Base-by-base conservation (phyloP, 2,888 invertebrate genomes). In the Aporophyla lueneburgensis region DNA sequence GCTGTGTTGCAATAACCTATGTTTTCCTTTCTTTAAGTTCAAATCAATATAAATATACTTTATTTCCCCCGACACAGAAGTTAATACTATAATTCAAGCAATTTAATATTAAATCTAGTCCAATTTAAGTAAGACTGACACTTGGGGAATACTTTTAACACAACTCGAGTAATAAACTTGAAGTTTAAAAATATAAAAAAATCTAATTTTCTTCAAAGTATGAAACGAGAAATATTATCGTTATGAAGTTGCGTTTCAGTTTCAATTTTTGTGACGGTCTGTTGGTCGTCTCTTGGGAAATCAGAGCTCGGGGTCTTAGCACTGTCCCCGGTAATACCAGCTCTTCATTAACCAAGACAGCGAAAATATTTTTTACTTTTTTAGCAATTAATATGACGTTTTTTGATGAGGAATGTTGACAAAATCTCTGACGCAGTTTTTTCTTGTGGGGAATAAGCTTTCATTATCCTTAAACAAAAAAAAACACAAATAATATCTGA, bases 191-290 rank as follows among this genome's bases (percentile, higher is more conserved):
- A 72, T 19, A 68, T 51, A 43, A 71, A 81, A 85, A 86, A 87
- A 80, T 62, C 72, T 80, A 77, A 87, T 83, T 84, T 86, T 76
- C 80, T 80, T 72, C 77, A 72, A 73, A 86, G 80, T 83, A 78
- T 61, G 62, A 84, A 86, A 85, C 78, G 75, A 83, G 81, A 86
- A 83, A 86, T 86, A 83, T 86, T 85, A 87, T 87, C 86, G 78
- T 87, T 87, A 87, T 83, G 78, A 86, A 87, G 87, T 87, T 86
- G 80, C 53, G 75, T 69, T 82, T 87, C 88, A 88, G 84, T 89
- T 89, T 90, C 86, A 90, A 89, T 91, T 91, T 90, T 90, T 91
- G 88, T 86, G 87, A 84, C 84, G 86, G 76, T 85, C 87, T 89
- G 89, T 88, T 89, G 87, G 80, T 68, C 27, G 72, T 81, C 91